Evolutionary conservation across 1,140 invertebrate genomes (phyloP), one percentile per base, ranked within the genome.

Genomic region (Bemisia tabaci): DNA sequence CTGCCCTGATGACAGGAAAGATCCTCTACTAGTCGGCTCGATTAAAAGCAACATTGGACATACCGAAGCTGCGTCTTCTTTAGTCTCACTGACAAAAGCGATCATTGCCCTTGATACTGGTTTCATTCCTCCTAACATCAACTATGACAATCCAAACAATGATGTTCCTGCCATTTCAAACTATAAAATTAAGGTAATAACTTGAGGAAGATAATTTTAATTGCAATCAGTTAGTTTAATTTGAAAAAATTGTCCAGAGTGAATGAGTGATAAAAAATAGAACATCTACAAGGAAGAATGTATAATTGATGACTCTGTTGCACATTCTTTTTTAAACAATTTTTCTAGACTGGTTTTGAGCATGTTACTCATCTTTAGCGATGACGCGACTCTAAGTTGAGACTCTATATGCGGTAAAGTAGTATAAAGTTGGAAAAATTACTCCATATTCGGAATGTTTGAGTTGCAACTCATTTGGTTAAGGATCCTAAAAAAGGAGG

Each of bases 21-120:
- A 73, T 11, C 86, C 88, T n/a, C 77, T 92, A 2, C 73, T 85
- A 2, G 82, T 92, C 68, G 89, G 89, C 2, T 87, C 87, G 1
- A 81, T 89, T 1, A 91, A 91, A 74, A 84, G 86, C 12, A 91
- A 90, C 74, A 82, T 89, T 77, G 90, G 90, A 0, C 88, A 91
- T 72, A 80, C 85, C 26, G 87, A 90, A 75, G 82, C 87, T 26
- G 82, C 84, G 1, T 86, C 87, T 71, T 79, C 81, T 59, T 71
- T 88, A 1, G 80, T 81, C 67, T 78, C 82, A 2, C 70, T 87
- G 27, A 78, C 81, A 12, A 88, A 88, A 76, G 81, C 68, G 1
- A 26, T 75, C 24, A 67, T 75, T 63, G 59, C 70, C 21, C 26
- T 73, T 12, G 72, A 74, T 12, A 62, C 25, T 12, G 71, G 70